These are phyloP conservation scores for Drosophila burlai DNA, from an alignment of 1,140 invertebrate genomes.

Conservation along the genomic window DNA sequence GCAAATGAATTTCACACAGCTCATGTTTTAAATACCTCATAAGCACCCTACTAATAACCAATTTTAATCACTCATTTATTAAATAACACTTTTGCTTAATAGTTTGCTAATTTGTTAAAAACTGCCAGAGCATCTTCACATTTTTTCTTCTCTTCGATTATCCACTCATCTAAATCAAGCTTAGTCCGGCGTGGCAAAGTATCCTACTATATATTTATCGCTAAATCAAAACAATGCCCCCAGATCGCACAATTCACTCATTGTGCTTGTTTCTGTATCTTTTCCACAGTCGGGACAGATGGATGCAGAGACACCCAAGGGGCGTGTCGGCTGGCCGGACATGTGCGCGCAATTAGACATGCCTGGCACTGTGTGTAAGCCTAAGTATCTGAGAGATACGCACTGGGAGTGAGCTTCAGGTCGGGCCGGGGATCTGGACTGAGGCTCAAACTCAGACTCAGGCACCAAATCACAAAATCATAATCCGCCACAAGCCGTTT, in stretches of 20 bases:
- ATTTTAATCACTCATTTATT: too few species aligned
- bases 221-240: conserved; percentile 60
- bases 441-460: conserved; percentile 6
- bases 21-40: neutral
- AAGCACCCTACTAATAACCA: accelerated
- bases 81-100: neutral
- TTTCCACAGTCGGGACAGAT: neutral
- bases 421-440: neutral
- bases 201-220: conserved; percentile 40
- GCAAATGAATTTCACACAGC: neutral
- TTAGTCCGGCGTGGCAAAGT: conserved; percentile 12
- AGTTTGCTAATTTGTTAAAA: neutral
- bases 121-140: neutral
- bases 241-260: conserved; percentile 57
- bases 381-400: conserved; percentile 77
- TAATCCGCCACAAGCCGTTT: conserved; percentile 81
- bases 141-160: conserved; percentile 11
- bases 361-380: conserved; percentile 65
- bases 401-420: conserved; percentile 9
- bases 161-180: conserved; percentile 30
- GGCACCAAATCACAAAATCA: conserved; percentile 71
- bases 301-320: conserved; percentile 49
- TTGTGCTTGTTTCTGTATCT: conserved; percentile 48
- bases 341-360: conserved; percentile 80
- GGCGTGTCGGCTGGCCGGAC: conserved; percentile 65